phyloP scores from a whole-genome alignment of 2,113 vertebrate genomes.

The Craseonycteris thonglongyai region DNA sequence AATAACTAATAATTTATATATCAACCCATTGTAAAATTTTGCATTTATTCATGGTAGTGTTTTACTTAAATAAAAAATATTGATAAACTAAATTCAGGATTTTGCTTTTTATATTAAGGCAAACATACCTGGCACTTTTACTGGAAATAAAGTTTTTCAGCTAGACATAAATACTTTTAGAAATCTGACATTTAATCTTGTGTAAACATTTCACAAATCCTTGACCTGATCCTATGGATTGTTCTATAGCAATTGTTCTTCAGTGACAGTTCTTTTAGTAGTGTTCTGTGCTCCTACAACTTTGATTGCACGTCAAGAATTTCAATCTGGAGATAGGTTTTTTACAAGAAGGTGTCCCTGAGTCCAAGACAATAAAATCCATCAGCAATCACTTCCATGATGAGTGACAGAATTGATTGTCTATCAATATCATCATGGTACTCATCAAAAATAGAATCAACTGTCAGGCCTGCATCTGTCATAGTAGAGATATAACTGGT shows the following conservation, averaged over 20 bases:
- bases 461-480: background rate
- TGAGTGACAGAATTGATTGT: constrained; percentile 59
- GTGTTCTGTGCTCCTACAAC: constrained; percentile 8
- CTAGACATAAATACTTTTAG: constrained; percentile 37
- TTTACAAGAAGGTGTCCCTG: constrained; percentile 29
- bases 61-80: background rate
- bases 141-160: constrained; percentile 36
- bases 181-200: constrained; percentile 55
- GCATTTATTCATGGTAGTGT: background rate
- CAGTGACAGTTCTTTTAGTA: constrained; percentile 54
- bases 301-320: constrained; percentile 69
- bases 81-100: background rate
- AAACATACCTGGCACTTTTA: background rate
- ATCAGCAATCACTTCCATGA: constrained; percentile 52
- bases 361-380: constrained; percentile 59
- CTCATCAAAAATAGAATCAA: constrained; percentile 31
- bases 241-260: constrained; percentile 53
- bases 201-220: constrained; percentile 66
- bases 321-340: constrained; percentile 34
- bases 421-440: constrained; percentile 33
- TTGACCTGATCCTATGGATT: constrained; percentile 59
- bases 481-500: background rate
- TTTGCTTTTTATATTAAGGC: background rate
- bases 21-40: background rate
- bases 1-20: background rate